Conservation (phyloP, 2,113 vertebrate genomes). For the Atractosteus spatula region DNA sequence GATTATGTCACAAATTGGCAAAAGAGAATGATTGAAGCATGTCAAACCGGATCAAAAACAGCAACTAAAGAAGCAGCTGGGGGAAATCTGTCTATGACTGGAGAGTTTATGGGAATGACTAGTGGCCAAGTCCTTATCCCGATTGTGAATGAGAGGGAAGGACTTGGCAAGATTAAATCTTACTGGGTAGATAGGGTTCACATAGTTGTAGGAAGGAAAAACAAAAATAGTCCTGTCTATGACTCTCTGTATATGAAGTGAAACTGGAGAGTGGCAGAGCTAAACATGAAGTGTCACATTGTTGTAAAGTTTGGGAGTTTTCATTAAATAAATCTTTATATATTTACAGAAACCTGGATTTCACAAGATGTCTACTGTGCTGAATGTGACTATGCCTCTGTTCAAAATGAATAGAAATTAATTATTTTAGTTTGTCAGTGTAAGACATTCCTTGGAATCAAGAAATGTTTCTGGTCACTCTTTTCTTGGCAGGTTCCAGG, state of each 20-base stretch:
- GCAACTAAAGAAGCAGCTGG: background rate
- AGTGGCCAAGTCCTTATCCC: background rate
- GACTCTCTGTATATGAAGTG: background rate
- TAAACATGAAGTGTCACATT: background rate
- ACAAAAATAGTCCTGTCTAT: background rate
- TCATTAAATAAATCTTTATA: no score
- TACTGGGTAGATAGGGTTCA: background rate
- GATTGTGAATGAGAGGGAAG: constrained; percentile 4
- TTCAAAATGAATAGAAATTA: no score
- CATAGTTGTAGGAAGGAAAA: background rate
- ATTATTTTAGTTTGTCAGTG: no score
- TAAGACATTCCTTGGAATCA: no score
- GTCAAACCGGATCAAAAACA: background rate
- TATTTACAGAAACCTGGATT: no score
- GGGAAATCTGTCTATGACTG: background rate
- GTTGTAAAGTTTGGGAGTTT: no score
- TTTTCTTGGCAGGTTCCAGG: no score
- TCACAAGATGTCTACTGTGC: no score
- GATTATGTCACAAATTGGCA: constrained; percentile 9
- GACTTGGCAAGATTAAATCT: background rate
- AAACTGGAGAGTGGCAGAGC: background rate
- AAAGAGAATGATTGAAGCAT: constrained; percentile 2
- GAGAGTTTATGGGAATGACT: background rate
- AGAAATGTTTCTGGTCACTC: no score
- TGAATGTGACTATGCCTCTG: no score